These are phyloP conservation scores for Pipistrellus pygmaeus DNA, from an alignment of 2,797 vertebrate genomes.

Conservation along the genomic window DNA sequence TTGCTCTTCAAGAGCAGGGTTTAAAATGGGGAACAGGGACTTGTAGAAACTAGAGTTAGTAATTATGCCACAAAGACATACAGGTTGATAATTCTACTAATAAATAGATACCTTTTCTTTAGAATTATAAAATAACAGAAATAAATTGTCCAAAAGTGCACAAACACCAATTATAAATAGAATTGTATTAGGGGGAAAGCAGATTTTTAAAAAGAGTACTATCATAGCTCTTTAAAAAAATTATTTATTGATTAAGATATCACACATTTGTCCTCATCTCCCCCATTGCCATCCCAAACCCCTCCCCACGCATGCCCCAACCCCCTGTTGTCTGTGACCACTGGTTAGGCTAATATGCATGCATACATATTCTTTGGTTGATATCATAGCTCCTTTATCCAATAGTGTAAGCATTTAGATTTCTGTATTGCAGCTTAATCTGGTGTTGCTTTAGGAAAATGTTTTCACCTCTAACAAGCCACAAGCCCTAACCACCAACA, in stretches of 20 bases:
- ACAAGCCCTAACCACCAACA: not conserved
- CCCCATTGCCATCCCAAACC: too few species aligned
- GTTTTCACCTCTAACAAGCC: not conserved
- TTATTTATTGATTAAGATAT: too few species aligned
- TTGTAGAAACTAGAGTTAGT: not conserved
- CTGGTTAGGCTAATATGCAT: too few species aligned
- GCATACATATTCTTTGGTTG: too few species aligned
- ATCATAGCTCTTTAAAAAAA: not conserved
- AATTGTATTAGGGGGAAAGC: not conserved
- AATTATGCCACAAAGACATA: not conserved
- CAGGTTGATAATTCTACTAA: not conserved
- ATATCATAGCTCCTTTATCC: not conserved
- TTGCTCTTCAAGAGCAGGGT: not conserved
- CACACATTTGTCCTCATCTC: too few species aligned
- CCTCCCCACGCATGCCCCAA: too few species aligned
- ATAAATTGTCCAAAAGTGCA: not conserved
- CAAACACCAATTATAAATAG: not conserved
- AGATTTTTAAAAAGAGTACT: not conserved
- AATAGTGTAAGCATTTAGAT: not conserved
- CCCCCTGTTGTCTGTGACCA: too few species aligned
- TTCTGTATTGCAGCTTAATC: not conserved
- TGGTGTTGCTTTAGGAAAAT: not conserved
- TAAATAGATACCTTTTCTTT: not conserved
- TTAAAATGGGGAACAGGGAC: not conserved
- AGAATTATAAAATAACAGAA: conserved; percentile 31